Evolutionary conservation across 2,113 vertebrate genomes (phyloP), one percentile per base, ranked within the genome.

Genomic region (Mesocricetus auratus): DNA sequence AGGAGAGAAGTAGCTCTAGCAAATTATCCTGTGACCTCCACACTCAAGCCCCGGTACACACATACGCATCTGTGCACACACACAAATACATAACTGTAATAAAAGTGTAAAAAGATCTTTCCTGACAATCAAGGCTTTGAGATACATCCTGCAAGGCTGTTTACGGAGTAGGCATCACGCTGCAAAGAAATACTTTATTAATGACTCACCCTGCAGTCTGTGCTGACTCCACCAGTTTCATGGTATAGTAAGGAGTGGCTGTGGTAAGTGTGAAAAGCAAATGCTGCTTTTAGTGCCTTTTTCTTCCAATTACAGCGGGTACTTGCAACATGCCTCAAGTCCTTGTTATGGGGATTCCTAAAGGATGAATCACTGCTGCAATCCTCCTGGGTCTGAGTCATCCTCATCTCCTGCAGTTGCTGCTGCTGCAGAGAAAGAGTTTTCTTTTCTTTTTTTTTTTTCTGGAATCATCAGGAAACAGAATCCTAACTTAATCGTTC

Each of bases 381-480:
- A 13, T 42, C 68, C 68, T 94, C 50, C 56, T 26, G 22, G 71
- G 16, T 68, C 58, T 64, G 71, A 64, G 71, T 58, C 77, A 75
- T 85, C 56, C 36, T 42, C 45, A 26, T 1, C 15, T 26, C 83
- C 39, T 36, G 6, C 58, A n/a, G 24, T 81, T 71, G 24, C 60
- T 33, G 4, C 21, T n/a, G n/a, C n/a, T 58, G 39, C 12, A 7
- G 47, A 53, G 39, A 5, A 86, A 39, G 73, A 86, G n/a, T 42
- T 3, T 24, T 74, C 62, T 93, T 88, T 71, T 53, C 86, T 82
- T 62, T 94, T 88, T 71, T 45, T 56, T 69, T 94, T 91, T 71
- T 45, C 86, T 82, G n/a, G 62, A 64, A 39, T 75, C 60, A 36
- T 5, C 33, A 66, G 39, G 78, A 83, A 77, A 60, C 58, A 81